phyloP scores from a whole-genome alignment of 2,888 invertebrate species.

The Chloroclystis v-ata region DNA sequence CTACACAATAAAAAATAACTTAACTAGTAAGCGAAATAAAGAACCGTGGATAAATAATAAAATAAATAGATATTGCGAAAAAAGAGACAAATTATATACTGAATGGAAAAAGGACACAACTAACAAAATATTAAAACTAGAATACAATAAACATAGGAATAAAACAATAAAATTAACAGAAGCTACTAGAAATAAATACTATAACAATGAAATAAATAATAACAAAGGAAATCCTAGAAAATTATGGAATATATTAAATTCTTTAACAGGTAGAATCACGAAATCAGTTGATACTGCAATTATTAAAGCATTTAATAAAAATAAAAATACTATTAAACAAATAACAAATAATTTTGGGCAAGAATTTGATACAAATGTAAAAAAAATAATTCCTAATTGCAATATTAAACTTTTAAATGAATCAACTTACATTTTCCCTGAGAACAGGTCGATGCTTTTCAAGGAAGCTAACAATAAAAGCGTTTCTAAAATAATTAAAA shows the following conservation, averaged over 20 bases:
- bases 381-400: slow-evolving; percentile 7
- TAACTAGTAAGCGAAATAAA: no score
- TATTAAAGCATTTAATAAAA: slow-evolving; percentile 10
- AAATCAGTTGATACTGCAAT: slow-evolving; percentile 12
- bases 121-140: neutral
- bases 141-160: neutral
- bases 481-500: neutral
- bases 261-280: slow-evolving; percentile 9
- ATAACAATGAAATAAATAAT: neutral
- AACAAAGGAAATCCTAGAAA: neutral
- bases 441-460: neutral
- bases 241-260: slow-evolving; percentile 11
- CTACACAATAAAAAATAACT: no score
- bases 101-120: neutral
- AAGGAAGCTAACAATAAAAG: neutral
- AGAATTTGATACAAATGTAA: slow-evolving; percentile 5
- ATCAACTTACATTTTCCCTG: neutral
- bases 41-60: no score
- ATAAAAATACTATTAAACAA: slow-evolving; percentile 1
- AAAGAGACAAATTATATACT: neutral
- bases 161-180: neutral
- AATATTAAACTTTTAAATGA: neutral
- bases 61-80: neutral
- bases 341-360: slow-evolving; percentile 12
- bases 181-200: slow-evolving; percentile 9